phyloP scores from a whole-genome alignment of 2,797 vertebrate genomes.

The Gymnodraco acuticeps region DNA sequence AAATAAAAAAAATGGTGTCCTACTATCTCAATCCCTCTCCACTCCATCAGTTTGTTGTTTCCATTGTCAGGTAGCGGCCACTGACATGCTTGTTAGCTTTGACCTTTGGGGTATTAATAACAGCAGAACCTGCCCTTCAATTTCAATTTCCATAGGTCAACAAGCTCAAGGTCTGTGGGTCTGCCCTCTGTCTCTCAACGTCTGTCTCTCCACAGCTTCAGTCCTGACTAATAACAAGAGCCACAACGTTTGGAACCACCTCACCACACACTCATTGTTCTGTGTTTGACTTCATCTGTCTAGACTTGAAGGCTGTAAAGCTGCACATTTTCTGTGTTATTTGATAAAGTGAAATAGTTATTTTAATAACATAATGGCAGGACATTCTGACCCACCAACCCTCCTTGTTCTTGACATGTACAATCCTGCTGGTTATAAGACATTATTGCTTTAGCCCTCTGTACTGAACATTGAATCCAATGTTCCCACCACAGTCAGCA shows the following conservation, averaged over 20 bases:
- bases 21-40: neutral
- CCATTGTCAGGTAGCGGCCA: constrained; percentile 27
- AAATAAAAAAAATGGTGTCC: neutral
- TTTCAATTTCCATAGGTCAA: constrained; percentile 55
- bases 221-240: constrained; percentile 17
- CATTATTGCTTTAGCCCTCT: neutral
- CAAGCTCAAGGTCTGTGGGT: constrained; percentile 39
- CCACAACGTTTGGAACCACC: constrained; percentile 24
- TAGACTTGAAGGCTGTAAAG: neutral
- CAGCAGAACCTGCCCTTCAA: constrained; percentile 30
- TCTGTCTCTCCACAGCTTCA: constrained; percentile 19
- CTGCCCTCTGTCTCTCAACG: constrained; percentile 24
- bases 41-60: constrained; percentile 11
- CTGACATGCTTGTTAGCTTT: constrained; percentile 34
- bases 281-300: constrained; percentile 36
- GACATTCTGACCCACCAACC: neutral
- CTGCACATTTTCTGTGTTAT: neutral
- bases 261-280: constrained; percentile 24
- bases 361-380: neutral
- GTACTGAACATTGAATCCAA: neutral
- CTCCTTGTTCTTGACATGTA: neutral
- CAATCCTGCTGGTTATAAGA: neutral
- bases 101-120: constrained; percentile 59
- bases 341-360: neutral
- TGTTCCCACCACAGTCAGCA: constrained; percentile 4